Conservation (phyloP, 2,113 vertebrate species). For the Callocephalon fimbriatum region DNA sequence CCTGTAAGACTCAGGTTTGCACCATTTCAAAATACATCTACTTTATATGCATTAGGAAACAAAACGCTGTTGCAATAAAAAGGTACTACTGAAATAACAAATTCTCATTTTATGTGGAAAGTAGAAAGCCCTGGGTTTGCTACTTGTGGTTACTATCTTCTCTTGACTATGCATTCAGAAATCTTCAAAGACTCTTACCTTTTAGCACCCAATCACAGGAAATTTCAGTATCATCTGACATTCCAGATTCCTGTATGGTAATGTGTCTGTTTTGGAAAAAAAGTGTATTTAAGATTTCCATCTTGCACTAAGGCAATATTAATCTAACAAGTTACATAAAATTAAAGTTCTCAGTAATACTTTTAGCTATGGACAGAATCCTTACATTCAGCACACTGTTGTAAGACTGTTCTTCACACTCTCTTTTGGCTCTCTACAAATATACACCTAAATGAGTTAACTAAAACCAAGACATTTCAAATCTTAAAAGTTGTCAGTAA, state of each 20-base stretch:
- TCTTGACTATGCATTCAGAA: neutral
- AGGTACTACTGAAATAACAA: neutral
- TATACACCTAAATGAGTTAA: fast-evolving
- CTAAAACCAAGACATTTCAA: neutral
- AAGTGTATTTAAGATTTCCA: neutral
- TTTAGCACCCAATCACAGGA: neutral
- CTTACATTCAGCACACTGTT: neutral
- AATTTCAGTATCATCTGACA: neutral
- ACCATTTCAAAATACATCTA: neutral
- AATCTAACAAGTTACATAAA: neutral
- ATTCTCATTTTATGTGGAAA: neutral
- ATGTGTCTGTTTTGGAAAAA: conserved; percentile 63
- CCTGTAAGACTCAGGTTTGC: neutral
- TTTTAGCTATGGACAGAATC: neutral
- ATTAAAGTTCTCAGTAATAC: neutral
- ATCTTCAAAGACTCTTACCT: conserved; percentile 66
- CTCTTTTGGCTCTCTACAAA: neutral
- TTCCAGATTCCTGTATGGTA: conserved; percentile 6
- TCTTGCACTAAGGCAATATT: neutral
- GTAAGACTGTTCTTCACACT: neutral
- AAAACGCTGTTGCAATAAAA: neutral
- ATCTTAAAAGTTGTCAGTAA: neutral
- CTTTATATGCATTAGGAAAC: neutral
- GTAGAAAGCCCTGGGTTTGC: neutral
- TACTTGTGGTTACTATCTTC: neutral